phyloP scores from a whole-genome alignment of 2,888 invertebrate species.

The Tenthredo scrophulariae region DNA sequence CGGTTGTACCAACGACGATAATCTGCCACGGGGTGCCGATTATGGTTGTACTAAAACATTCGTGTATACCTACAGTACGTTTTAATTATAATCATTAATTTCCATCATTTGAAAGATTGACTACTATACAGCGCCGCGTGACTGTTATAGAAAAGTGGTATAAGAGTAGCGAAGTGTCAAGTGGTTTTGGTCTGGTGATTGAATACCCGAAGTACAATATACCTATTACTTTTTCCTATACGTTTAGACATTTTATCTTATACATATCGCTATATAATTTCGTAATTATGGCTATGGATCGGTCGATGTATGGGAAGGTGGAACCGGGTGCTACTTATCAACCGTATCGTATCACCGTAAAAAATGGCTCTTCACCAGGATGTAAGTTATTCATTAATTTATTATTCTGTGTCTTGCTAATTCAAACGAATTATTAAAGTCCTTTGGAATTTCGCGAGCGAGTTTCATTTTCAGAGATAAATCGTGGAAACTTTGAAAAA shows the following conservation, averaged over 20 bases:
- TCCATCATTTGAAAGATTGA: too few species aligned
- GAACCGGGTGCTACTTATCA: conserved; percentile 89
- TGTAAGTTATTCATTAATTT: conserved; percentile 83
- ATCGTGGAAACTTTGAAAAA: too few species aligned
- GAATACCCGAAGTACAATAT: neutral
- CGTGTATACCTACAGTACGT: neutral
- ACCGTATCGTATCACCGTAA: conserved; percentile 91
- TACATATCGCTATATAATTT: neutral
- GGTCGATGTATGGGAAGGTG: conserved; percentile 94
- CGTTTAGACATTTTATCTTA: neutral
- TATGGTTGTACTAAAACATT: neutral
- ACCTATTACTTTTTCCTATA: neutral
- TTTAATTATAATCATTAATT: neutral
- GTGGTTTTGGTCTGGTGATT: conserved; percentile 5
- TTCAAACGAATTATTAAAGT: neutral
- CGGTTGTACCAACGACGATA: conserved; percentile 4
- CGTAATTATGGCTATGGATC: conserved; percentile 83
- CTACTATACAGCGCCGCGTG: too few species aligned
- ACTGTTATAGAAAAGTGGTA: too few species aligned
- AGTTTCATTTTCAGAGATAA: too few species aligned
- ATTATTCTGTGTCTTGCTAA: neutral
- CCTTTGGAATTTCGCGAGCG: neutral
- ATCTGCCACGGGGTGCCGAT: conserved; percentile 19
- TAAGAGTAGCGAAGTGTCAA: neutral
- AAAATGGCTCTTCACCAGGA: conserved; percentile 91